Base-by-base conservation (phyloP, 1,140 invertebrate genomes). In the Armadillidium nasatum region DNA sequence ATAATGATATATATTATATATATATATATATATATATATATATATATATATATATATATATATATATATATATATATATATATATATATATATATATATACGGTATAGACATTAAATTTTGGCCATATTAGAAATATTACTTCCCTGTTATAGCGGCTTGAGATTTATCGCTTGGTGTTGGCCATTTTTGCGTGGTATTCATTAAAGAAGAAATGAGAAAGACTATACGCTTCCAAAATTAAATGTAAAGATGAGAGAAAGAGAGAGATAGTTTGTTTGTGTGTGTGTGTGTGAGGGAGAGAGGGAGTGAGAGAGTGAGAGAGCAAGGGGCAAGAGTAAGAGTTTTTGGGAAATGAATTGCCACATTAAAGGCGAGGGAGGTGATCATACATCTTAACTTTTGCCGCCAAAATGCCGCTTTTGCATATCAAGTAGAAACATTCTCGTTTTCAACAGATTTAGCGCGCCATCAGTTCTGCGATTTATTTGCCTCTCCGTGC, bases 271-370 rank as follows among this genome's bases (percentile, higher is more conserved):
- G 33, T 3, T 1, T 3, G 33, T 3, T 1, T 3, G 33, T 3
- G 33, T 3, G 33, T 3, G 33, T 3, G 33, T 3, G 33, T 3
- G 33, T 3, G 33, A 33, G 33, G 6, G 33, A 33, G 33, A 33
- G 33, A 33, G 33, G 6, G 33, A 33, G 33, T 3, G 33, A 33
- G 33, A 33, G 22, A 54, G 71, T 21, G 67, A 50, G 44, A 21
- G 13, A 50, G 44, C 72, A 77, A 68, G 73, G 69, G 73, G 74
- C 73, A 77, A 71, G 76, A 75, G 76, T 45, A 33, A 70, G 73
- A 69, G 73, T 78, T 78, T 78, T 78, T 74, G 73, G 73, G 67
- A 72, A 75, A 78, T 78, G 77, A 50, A 78, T 75, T 75, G 69
- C 76, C 76, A 74, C 76, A 77, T 77, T 77, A 77, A 66, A 73